Evolutionary conservation across 2,113 vertebrate genomes (phyloP), one percentile per base, ranked within the genome.

Genomic region (Calidris pugnax): DNA sequence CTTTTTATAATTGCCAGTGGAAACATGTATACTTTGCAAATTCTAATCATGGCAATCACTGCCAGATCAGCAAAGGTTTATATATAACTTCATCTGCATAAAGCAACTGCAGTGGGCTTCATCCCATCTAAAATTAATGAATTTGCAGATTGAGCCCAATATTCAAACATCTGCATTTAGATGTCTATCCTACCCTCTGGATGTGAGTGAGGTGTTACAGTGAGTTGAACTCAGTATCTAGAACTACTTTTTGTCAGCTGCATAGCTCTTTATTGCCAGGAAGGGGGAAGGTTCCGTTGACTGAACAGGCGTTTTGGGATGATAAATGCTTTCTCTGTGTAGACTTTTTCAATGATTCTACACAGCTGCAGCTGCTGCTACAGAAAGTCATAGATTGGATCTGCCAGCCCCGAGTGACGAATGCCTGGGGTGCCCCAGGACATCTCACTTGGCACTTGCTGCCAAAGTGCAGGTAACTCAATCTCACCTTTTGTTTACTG

Each of bases 11-110:
- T 57, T 93, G 80, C 53, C 86, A 89, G 30, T 78, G 66, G 64
- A 93, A 95, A 95, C 2, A 14, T 48, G 53, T 80, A 41, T 87
- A 64, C 73, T 86, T 89, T 73, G 86, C 81, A 89, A 93, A 91
- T 67, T 92, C 76, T 90, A 93, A 93, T 95, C 74, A 76, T 57
- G 35, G 56, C 43, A 86, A 75, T 88, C 51, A 79, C 76, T 94
- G 69, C 87, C 53, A 95, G 77, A 95, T 95, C 76, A 92, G 73
- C 83, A 95, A 75, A 85, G 32, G 57, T 95, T 94, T 97, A 96
- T 92, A 93, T 82, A 69, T 91, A 92, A 66, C 82, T 86, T 87
- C 48, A 93, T 93, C 63, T 95, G 68, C 63, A 90, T 93, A 88
- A 93, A 94, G 30, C 66, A 84, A 84, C 48, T 23, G 62, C 73